These are phyloP conservation scores for Willisornis vidua DNA, from an alignment of 2,113 vertebrate genomes.

Conservation along the genomic window DNA sequence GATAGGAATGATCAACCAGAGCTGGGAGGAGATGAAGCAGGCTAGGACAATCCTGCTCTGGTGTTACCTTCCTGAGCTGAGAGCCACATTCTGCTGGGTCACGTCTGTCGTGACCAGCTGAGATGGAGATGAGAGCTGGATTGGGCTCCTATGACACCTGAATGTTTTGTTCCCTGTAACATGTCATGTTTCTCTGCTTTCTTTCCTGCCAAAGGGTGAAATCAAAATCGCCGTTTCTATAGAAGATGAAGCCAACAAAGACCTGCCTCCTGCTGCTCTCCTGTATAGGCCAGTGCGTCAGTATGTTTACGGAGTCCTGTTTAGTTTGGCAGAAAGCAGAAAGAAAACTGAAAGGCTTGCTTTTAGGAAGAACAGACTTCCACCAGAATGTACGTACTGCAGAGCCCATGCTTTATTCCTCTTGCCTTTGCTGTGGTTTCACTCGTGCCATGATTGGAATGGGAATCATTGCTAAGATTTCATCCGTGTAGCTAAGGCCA, in stretches of 20 bases:
- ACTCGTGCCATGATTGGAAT: slow-evolving; percentile 8
- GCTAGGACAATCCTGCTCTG: neutral
- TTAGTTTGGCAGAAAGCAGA: slow-evolving; percentile 93
- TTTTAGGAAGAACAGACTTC: slow-evolving; percentile 90
- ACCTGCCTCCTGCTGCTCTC: slow-evolving; percentile 93
- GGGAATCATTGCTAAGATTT: neutral
- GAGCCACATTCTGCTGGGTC: neutral
- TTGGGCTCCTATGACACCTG: neutral
- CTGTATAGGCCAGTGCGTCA: slow-evolving; percentile 94
- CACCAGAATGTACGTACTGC: slow-evolving; percentile 86
- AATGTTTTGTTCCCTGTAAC: slow-evolving; percentile 56
- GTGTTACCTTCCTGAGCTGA: neutral
- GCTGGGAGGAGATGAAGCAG: neutral
- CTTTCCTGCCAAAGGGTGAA: slow-evolving; percentile 87
- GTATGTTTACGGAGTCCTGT: slow-evolving; percentile 96
- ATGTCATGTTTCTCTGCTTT: slow-evolving; percentile 73
- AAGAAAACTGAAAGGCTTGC: slow-evolving; percentile 93
- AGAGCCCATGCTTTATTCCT: slow-evolving; percentile 64
- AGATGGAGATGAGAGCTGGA: neutral
- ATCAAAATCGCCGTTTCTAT: slow-evolving; percentile 95
- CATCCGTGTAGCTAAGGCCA: neutral
- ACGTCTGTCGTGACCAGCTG: neutral
- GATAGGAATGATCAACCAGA: neutral
- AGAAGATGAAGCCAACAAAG: slow-evolving; percentile 97
- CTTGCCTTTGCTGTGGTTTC: slow-evolving; percentile 54